Conservation (phyloP, 2,888 invertebrate species). For the Lasioglossum lativentre region DNA sequence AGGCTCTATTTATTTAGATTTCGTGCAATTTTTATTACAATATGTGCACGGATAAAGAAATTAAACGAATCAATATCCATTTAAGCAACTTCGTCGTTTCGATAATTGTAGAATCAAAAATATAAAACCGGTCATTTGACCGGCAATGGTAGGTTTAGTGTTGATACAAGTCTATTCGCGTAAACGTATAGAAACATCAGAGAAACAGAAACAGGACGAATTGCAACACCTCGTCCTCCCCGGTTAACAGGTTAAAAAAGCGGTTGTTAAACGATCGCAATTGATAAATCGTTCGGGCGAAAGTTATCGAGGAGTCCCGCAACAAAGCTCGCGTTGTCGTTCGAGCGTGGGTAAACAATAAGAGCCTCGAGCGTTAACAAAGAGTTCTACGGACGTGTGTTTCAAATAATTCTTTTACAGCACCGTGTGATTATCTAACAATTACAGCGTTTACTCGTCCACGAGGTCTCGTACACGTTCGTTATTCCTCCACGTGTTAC, state of each 20-base stretch:
- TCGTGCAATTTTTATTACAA: no score
- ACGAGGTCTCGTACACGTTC: constrained; percentile 1
- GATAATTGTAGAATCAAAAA: no score
- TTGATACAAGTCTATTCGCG: not conserved
- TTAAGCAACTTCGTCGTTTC: no score
- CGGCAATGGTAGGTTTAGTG: no score
- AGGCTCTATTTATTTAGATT: no score
- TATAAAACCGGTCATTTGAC: no score
- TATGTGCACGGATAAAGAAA: no score
- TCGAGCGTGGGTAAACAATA: not conserved
- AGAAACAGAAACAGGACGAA: not conserved
- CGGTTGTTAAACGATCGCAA: constrained; percentile 27
- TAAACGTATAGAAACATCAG: not conserved
- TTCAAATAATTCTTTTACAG: constrained; percentile 30
- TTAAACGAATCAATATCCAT: no score
- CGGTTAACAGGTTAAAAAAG: constrained; percentile 23
- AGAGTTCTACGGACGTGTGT: not conserved
- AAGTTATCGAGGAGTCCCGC: constrained; percentile 34
- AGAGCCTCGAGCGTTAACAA: not conserved
- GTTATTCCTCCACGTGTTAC: constrained; percentile 15
- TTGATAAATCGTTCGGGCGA: constrained; percentile 21
- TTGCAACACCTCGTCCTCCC: no score
- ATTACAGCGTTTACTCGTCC: constrained; percentile 2
- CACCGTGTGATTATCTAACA: constrained; percentile 39
- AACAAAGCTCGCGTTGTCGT: constrained; percentile 16